Percentiles rank a stretch among this genome's conserved stretches.
phyloP scores from a whole-genome alignment of 23 tunicate species.

The Ascidia mentula region DNA sequence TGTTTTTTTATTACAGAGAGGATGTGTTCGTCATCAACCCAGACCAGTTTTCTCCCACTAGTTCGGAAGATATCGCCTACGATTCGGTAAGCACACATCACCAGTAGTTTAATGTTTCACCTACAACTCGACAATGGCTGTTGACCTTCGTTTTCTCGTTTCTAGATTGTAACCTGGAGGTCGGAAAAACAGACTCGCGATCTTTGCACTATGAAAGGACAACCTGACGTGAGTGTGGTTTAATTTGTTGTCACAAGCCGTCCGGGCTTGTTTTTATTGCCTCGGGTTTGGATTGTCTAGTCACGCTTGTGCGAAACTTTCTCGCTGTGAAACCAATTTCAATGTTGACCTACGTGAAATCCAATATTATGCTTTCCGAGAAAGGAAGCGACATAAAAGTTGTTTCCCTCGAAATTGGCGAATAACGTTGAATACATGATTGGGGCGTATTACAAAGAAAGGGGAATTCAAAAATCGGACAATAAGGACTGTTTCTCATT shows the following conservation, averaged over 20 bases:
- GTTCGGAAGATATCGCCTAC: conserved; percentile 11
- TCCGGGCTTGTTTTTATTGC: too few species aligned
- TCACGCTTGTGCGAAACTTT: too few species aligned
- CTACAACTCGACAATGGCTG: background rate
- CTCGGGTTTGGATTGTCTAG: background rate
- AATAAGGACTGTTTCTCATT: too few species aligned
- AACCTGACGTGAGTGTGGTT: conserved; percentile 43
- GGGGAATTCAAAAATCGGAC: too few species aligned
- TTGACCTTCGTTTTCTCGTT: background rate
- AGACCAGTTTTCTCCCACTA: conserved; percentile 17
- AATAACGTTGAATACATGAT: too few species aligned
- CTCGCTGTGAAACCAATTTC: too few species aligned
- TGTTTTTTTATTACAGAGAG: conserved; percentile 51
- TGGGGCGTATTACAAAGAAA: too few species aligned
- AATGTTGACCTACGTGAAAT: too few species aligned
- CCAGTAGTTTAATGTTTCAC: background rate
- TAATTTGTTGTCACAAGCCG: background rate
- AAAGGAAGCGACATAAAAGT: too few species aligned
- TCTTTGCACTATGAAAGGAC: conserved; percentile 73
- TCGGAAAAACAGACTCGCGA: conserved; percentile 36
- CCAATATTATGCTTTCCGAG: too few species aligned
- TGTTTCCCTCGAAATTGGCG: too few species aligned
- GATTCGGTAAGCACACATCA: conserved; percentile 31
- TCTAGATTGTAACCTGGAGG: conserved; percentile 63
- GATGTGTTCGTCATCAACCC: conserved; percentile 55